A percentile compares a stretch with the other conserved stretches of the same genome.
phyloP scores from a whole-genome alignment of 2,797 vertebrate genomes.

The Gastrophryne carolinensis region DNA sequence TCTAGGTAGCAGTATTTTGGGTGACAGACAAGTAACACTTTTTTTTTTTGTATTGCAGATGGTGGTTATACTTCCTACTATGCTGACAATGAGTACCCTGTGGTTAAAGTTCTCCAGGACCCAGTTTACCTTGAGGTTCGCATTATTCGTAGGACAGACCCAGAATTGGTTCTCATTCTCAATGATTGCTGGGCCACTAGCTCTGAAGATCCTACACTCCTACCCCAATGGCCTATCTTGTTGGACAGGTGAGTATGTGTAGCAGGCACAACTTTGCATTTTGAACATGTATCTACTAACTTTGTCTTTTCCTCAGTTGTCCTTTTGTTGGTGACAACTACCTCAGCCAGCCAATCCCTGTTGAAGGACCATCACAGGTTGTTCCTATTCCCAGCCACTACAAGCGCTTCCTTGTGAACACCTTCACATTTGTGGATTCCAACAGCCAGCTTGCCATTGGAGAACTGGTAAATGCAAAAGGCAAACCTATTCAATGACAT shows the following conservation, averaged over 20 bases:
- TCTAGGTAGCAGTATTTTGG: no score
- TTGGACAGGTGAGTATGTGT: conserved; percentile 57
- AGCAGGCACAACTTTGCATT: no score
- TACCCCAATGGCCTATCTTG: conserved; percentile 63
- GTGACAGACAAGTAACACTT: no score
- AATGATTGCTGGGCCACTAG: conserved; percentile 66
- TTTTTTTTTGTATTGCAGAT: conserved; percentile 52
- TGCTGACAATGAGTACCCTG: conserved; percentile 55
- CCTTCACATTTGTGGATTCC: conserved; percentile 62
- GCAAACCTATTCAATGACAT: no score
- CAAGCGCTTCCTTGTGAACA: conserved; percentile 60
- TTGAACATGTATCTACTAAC: no score
- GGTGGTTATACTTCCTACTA: conserved; percentile 60
- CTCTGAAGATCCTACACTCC: conserved; percentile 22
- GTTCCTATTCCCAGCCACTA: conserved; percentile 61
- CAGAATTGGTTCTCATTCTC: conserved; percentile 57
- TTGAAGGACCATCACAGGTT: fast-evolving
- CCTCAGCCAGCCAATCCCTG: conserved; percentile 50
- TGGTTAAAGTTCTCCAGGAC: conserved; percentile 62
- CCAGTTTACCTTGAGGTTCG: conserved; percentile 63
- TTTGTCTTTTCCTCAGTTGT: conserved; percentile 49
- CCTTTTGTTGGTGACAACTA: conserved; percentile 66
- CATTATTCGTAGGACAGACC: conserved; percentile 58
- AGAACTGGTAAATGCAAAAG: conserved; percentile 60
- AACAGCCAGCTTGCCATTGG: conserved; percentile 50